Conservation (phyloP, 2,888 invertebrate species). For the Prionchulus punctatus region DNA sequence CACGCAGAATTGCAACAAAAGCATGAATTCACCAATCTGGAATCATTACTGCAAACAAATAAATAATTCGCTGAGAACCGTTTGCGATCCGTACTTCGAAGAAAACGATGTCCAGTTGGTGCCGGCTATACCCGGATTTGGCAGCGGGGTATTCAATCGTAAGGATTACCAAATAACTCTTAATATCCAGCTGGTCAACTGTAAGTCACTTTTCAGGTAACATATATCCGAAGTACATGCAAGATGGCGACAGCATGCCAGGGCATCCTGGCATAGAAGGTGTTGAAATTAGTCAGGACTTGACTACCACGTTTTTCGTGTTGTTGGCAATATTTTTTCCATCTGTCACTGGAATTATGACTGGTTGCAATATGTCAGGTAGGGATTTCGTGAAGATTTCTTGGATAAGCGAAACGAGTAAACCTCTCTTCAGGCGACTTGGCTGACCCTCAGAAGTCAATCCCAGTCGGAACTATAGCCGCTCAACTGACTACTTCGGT, state of each 20-base stretch:
- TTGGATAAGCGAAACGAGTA: no score
- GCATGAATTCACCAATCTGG: background rate
- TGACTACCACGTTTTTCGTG: constrained; percentile 81
- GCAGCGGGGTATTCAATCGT: constrained; percentile 75
- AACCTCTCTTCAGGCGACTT: constrained; percentile 62
- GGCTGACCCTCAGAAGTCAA: constrained; percentile 93
- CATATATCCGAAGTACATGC: constrained; percentile 19
- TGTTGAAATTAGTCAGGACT: constrained; percentile 56
- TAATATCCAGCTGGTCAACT: background rate
- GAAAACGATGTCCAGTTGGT: constrained; percentile 38
- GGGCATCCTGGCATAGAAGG: constrained; percentile 19
- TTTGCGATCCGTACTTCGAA: background rate
- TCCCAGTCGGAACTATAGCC: constrained; percentile 89
- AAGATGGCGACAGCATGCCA: constrained; percentile 21
- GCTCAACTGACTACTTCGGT: constrained; percentile 89
- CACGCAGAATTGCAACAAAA: constrained; percentile 30
- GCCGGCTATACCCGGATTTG: constrained; percentile 73
- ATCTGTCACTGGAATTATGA: constrained; percentile 98
- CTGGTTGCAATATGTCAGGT: constrained; percentile 88
- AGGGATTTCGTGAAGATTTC: background rate
- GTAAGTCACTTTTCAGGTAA: constrained; percentile 16
- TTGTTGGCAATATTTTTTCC: constrained; percentile 98
- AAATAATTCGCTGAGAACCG: background rate
- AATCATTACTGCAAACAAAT: background rate
- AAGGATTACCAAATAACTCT: constrained; percentile 30